Conservation (phyloP, 1,140 invertebrate species). For the Pseudomyrmex cubaensis region DNA sequence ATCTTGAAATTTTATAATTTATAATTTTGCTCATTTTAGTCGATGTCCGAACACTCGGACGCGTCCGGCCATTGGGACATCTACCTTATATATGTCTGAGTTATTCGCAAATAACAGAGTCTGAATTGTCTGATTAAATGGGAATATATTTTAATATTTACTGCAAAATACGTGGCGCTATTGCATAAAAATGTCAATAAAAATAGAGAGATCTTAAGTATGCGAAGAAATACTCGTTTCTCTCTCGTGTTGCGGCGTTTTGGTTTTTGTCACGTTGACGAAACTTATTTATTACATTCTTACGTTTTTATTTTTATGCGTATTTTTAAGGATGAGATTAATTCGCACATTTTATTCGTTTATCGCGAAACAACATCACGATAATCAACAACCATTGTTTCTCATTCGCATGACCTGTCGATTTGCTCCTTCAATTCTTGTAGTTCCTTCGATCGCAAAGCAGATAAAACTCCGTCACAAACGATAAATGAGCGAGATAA, state of each 20-base stretch:
- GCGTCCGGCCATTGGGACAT: too few relatives aligned
- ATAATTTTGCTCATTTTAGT: too few relatives aligned
- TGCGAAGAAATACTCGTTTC: not conserved
- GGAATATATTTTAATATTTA: not conserved
- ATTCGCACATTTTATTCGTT: conserved; percentile 4
- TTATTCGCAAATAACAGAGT: conserved; percentile 6
- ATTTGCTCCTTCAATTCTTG: not conserved
- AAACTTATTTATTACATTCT: not conserved
- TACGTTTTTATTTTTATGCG: not conserved
- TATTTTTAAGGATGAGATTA: not conserved
- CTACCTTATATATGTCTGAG: too few relatives aligned
- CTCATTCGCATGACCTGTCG: not conserved
- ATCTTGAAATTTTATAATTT: too few relatives aligned
- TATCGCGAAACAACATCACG: not conserved
- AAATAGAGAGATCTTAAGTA: too few relatives aligned
- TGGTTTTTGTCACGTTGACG: not conserved
- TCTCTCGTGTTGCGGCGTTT: not conserved
- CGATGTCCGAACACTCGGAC: too few relatives aligned
- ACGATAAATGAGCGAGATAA: conserved; percentile 31
- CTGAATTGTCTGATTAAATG: not conserved
- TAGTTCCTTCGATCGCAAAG: not conserved
- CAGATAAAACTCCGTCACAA: conserved; percentile 3
- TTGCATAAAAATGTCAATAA: not conserved
- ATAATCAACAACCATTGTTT: conserved; percentile 8
- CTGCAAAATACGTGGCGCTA: not conserved